A percentile compares a stretch with the other conserved stretches of the same genome.
Evolutionary conservation across 1,140 invertebrate species (phyloP).

Genomic region (Papilio machaon): DNA sequence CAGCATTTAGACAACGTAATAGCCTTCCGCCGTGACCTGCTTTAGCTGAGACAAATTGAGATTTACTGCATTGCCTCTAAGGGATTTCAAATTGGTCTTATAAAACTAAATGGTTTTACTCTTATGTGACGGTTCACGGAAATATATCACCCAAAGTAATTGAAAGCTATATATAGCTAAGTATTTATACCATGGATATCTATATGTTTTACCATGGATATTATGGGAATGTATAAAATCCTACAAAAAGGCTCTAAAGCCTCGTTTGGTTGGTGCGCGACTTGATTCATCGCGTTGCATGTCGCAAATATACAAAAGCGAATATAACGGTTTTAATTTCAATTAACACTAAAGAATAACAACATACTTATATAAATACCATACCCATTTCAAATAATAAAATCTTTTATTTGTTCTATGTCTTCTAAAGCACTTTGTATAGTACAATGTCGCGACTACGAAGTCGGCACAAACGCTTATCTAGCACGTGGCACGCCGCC

Average conservation of each 20-base stretch:
- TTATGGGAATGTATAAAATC: no score
- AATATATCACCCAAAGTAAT: not conserved
- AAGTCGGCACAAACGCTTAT: constrained; percentile 74
- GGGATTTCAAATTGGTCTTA: constrained; percentile 69
- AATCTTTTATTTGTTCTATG: not conserved
- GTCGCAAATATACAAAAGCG: no score
- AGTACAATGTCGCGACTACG: constrained; percentile 75
- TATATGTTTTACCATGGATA: not conserved
- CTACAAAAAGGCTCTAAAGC: no score
- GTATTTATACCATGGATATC: not conserved
- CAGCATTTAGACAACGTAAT: constrained; percentile 80
- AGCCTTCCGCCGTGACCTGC: constrained; percentile 80
- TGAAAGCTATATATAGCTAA: not conserved
- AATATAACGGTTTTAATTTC: no score
- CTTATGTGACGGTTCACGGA: constrained; percentile 30
- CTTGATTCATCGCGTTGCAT: no score
- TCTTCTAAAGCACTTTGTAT: constrained; percentile 67
- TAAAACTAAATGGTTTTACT: constrained; percentile 79
- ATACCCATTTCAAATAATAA: not conserved
- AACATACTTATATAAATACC: no score
- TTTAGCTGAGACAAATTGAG: constrained; percentile 81
- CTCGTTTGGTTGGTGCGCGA: no score
- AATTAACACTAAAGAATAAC: no score
- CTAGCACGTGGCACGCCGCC: constrained; percentile 73
- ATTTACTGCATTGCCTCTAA: constrained; percentile 76